phyloP scores from a whole-genome alignment of 2,797 vertebrate species.

The Masticophis lateralis region DNA sequence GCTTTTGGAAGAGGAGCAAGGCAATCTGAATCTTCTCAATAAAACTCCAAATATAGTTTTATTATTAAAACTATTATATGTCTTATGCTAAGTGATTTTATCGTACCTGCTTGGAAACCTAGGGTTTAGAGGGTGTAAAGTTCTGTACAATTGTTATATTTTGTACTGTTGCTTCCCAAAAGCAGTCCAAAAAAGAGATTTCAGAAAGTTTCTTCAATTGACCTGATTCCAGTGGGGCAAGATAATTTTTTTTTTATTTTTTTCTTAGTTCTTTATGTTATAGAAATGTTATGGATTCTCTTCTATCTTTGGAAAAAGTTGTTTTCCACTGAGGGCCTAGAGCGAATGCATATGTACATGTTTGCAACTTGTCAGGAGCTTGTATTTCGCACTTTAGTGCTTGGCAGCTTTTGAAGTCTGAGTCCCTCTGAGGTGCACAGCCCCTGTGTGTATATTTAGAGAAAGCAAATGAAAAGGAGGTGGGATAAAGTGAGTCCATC shows the following conservation, averaged over 20 bases:
- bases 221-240: not conserved
- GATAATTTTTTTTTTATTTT: not conserved
- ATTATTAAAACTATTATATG: not conserved
- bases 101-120: not conserved
- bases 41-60: not conserved
- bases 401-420: slow-evolving; percentile 32
- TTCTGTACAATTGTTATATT: not conserved
- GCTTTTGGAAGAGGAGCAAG: not conserved
- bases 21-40: not conserved
- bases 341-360: slow-evolving; percentile 29
- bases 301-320: slow-evolving; percentile 32
- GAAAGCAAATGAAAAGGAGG: slow-evolving; percentile 21
- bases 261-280: not conserved
- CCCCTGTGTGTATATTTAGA: slow-evolving; percentile 35
- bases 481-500: slow-evolving; percentile 32
- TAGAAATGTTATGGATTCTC: not conserved
- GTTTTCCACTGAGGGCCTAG: slow-evolving; percentile 6
- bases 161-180: not conserved
- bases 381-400: slow-evolving; percentile 41
- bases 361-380: slow-evolving; percentile 49
- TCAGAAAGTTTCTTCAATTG: not conserved
- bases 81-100: not conserved
- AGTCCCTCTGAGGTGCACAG: slow-evolving; percentile 38
- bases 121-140: not conserved
- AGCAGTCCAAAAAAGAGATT: not conserved